Evolutionary conservation across 1,140 invertebrate genomes (phyloP).

Genomic region (Drosophila nikananu): DNA sequence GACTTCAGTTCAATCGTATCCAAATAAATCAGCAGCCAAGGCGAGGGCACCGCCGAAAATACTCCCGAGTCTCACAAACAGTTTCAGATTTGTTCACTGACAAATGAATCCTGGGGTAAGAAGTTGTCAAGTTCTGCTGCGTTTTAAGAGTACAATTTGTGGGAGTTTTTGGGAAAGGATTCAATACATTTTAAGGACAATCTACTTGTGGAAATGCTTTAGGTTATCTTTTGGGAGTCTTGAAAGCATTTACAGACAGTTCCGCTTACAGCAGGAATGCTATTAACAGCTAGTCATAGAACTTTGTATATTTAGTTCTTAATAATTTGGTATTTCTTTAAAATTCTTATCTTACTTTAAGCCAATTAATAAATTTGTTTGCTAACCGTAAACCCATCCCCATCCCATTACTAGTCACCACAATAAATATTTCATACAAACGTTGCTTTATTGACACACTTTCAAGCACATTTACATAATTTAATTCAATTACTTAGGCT

Average conservation of each 20-base stretch:
- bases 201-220: neutral
- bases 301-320: neutral
- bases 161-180: neutral
- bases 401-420: neutral
- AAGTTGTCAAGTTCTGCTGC: constrained; percentile 26
- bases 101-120: constrained; percentile 28
- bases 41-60: constrained; percentile 20
- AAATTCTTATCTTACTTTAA: too few species aligned
- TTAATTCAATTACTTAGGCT: constrained; percentile 26
- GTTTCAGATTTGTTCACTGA: constrained; percentile 24
- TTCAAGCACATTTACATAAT: constrained; percentile 63
- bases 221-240: neutral
- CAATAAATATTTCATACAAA: constrained; percentile 20
- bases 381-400: neutral
- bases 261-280: neutral
- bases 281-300: neutral
- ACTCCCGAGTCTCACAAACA: constrained; percentile 40
- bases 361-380: neutral
- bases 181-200: constrained; percentile 3
- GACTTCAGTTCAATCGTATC: constrained; percentile 54
- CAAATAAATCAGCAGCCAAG: constrained; percentile 51
- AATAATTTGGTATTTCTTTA: neutral
- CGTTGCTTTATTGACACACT: constrained; percentile 52
- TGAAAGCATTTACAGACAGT: neutral
- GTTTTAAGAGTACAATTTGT: neutral